Base-by-base conservation (phyloP, 2,113 vertebrate genomes). In the Pelecanoides urinatrix region DNA sequence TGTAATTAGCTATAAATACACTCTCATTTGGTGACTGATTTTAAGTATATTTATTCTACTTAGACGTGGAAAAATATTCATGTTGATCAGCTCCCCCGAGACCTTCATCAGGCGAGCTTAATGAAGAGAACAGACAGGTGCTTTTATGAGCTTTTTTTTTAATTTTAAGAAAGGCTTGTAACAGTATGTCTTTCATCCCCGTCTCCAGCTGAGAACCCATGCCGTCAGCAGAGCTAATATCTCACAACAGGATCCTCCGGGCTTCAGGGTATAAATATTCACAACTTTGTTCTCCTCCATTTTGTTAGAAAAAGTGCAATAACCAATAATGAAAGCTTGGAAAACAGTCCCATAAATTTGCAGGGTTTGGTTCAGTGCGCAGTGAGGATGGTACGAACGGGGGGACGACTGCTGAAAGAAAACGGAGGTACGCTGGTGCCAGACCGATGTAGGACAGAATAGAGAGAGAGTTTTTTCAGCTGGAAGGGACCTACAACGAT, bases 61-160 rank as follows among this genome's bases (percentile, higher is more conserved):
- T 95, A 92, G 92, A 86, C 47, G 74, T 72, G 90, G 77, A 80
- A 90, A 71, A 95, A 75, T 59, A 77, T 95, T 59, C 78, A 18
- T 13, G 52, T 56, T 91, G 66, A 66, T 97, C 85, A 94, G 77
- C 86, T 91, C 96, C 66, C 92, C 18, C 1, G 79, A 97, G 96
- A 72, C 75, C 4, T 94, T 96, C 96, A 96, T 97, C 95, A 97
- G 89, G 79, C 5, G 52, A 93, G 84, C 79, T 95, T 97, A 96
- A 97, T 90, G 97, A 97, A 91, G 94, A 91, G 86, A 96, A 83
- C 88, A 88, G 94, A 90, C 94, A 96, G 95, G 95, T 96, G 90
- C 78, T 68, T 96, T 94, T 58, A 65, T 77, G 53, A 13, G 40
- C 2, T 20, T 88, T 79, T 80, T 45, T 14, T 30, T 18, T 6